Percentiles rank a stretch among this genome's conserved stretches.
phyloP scores from a whole-genome alignment of 2,888 invertebrate genomes.

The Platycnemis pennipes region DNA sequence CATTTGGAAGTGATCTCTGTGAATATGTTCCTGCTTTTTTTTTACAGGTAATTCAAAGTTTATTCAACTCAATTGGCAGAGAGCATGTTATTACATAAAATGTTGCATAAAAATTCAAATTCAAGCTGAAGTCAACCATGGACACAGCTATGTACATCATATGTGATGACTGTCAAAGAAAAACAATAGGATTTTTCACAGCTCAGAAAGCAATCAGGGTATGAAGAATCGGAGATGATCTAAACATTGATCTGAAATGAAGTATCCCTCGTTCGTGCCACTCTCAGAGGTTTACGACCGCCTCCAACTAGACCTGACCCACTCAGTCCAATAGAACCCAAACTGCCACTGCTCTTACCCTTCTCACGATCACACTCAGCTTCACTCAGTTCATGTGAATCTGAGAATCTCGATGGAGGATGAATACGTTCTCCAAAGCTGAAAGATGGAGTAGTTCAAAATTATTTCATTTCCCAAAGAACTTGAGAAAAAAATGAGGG shows the following conservation, averaged over 20 bases:
- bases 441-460: slow-evolving; percentile 76
- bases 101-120: slow-evolving; percentile 57
- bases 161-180: not conserved
- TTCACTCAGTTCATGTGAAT: slow-evolving; percentile 79
- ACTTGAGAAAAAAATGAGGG: not conserved
- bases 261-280: slow-evolving; percentile 75
- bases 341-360: slow-evolving; percentile 69
- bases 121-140: slow-evolving; percentile 42
- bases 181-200: slow-evolving; percentile 39
- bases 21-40: not conserved
- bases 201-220: slow-evolving; percentile 5
- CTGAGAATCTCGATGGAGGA: slow-evolving; percentile 93
- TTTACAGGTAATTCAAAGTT: slow-evolving; percentile 34
- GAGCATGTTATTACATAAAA: slow-evolving; percentile 48
- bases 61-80: slow-evolving; percentile 29
- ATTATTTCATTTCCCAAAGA: not conserved
- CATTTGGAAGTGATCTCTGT: not conserved
- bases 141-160: slow-evolving; percentile 51
- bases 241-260: slow-evolving; percentile 91
- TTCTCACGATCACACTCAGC: slow-evolving; percentile 79
- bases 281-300: slow-evolving; percentile 73
- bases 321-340: slow-evolving; percentile 59
- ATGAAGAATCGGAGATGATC: slow-evolving; percentile 29
- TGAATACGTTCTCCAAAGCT: slow-evolving; percentile 92
- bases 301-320: slow-evolving; percentile 73